Evolutionary conservation across 2,888 invertebrate species (phyloP).

Genomic region (Scrobipalpa costella): DNA sequence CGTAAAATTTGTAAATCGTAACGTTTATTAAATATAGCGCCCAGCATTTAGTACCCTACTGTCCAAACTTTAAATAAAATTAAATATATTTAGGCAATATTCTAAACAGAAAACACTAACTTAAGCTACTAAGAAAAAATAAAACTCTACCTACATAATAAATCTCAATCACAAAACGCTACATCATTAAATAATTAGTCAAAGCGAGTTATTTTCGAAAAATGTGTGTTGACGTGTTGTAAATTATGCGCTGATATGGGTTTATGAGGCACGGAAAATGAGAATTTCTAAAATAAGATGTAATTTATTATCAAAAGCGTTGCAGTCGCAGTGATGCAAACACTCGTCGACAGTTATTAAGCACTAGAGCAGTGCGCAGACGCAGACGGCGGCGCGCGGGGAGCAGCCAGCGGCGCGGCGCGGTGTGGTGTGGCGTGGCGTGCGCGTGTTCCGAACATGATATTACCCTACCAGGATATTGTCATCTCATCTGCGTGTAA

Average conservation of each 20-base stretch:
- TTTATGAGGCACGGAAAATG: slow-evolving; percentile 64
- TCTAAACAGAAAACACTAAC: not conserved
- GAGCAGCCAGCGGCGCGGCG: not conserved
- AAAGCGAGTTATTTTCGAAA: slow-evolving; percentile 61
- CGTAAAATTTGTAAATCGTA: no score
- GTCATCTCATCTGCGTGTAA: slow-evolving; percentile 57
- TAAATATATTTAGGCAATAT: no score
- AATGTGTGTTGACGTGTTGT: slow-evolving; percentile 59
- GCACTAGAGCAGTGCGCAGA: slow-evolving; percentile 68
- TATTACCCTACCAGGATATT: slow-evolving; percentile 50
- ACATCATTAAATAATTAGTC: slow-evolving; percentile 51
- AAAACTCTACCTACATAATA: slow-evolving; percentile 34
- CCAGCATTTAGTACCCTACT: no score
- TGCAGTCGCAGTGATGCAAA: slow-evolving; percentile 73
- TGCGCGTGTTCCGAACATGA: slow-evolving; percentile 48
- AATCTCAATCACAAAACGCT: slow-evolving; percentile 47
- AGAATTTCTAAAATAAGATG: slow-evolving; percentile 77
- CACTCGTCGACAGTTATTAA: slow-evolving; percentile 78
- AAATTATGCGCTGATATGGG: slow-evolving; percentile 47
- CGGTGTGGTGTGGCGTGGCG: no score
- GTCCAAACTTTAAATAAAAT: no score
- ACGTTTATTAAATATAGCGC: no score
- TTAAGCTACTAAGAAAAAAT: not conserved
- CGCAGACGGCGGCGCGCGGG: slow-evolving; percentile 38
- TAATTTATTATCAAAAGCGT: slow-evolving; percentile 74